A percentile compares a stretch with the other conserved stretches of the same genome.
Evolutionary conservation across 2,797 vertebrate genomes (phyloP).

Genomic region (Bufotes viridis): DNA sequence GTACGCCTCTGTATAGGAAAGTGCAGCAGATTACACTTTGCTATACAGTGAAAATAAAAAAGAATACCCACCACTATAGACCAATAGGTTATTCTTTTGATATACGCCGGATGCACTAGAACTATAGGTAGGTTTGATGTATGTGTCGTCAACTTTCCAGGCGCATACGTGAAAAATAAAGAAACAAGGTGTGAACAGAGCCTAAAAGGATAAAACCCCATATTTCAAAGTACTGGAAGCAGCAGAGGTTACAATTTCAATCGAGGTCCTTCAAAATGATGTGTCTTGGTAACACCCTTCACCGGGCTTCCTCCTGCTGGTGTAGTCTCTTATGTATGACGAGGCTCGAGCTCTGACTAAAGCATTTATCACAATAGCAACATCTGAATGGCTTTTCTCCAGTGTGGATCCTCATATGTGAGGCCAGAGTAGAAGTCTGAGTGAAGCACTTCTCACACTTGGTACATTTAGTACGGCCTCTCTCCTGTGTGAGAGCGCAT

Average conservation of each 20-base stretch:
- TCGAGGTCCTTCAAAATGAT: neutral
- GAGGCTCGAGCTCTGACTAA: conserved; percentile 51
- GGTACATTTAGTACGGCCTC: conserved; percentile 37
- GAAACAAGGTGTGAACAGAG: no score
- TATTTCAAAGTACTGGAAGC: neutral
- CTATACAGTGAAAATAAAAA: no score
- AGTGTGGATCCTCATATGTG: conserved; percentile 53
- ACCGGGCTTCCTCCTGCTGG: conserved; percentile 16
- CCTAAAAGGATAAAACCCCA: no score
- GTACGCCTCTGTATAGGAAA: no score
- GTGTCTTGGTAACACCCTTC: neutral
- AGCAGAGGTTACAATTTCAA: no score
- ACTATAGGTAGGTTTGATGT: no score
- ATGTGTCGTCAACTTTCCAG: no score
- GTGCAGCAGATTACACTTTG: no score
- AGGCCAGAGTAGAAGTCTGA: conserved; percentile 30
- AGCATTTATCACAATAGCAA: conserved; percentile 46
- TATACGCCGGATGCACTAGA: no score
- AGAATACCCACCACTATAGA: no score
- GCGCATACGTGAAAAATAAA: no score
- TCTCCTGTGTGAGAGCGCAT: conserved; percentile 33
- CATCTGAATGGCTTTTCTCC: conserved; percentile 56
- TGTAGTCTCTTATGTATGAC: conserved; percentile 47
- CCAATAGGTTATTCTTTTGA: no score
- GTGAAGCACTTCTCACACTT: conserved; percentile 45